phyloP scores from a whole-genome alignment of 2,888 invertebrate genomes.

The Cylloceria caligata region DNA sequence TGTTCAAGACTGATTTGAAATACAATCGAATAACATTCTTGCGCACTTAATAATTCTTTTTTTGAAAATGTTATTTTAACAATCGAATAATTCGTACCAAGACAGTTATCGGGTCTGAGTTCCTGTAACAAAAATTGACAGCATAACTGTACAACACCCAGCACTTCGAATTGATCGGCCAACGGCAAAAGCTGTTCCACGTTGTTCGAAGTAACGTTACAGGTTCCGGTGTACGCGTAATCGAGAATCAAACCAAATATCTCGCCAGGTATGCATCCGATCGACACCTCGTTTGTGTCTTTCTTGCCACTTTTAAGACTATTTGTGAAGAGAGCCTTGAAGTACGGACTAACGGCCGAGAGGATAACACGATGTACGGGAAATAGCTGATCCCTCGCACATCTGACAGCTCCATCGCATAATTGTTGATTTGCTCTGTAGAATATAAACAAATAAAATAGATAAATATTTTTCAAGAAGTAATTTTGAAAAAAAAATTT shows the following conservation, averaged over 20 bases:
- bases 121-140: constrained; percentile 89
- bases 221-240: constrained; percentile 91
- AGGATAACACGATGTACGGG: constrained; percentile 90
- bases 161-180: constrained; percentile 91
- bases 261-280: constrained; percentile 86
- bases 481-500: too few relatives aligned
- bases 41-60: neutral
- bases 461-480: neutral
- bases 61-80: neutral
- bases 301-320: constrained; percentile 86
- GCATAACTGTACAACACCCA: constrained; percentile 90
- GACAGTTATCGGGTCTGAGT: constrained; percentile 89
- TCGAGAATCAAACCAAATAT: constrained; percentile 89
- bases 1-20: neutral
- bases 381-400: constrained; percentile 87
- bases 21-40: neutral
- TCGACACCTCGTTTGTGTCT: constrained; percentile 86
- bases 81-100: constrained; percentile 82
- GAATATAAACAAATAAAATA: constrained; percentile 22
- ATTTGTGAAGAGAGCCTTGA: constrained; percentile 90
- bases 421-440: constrained; percentile 87
- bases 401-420: constrained; percentile 90
- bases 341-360: constrained; percentile 90
- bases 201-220: constrained; percentile 88
- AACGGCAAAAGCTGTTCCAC: constrained; percentile 89